Percentiles rank a stretch among this genome's conserved stretches.
Conservation (phyloP, 2,888 invertebrate species). For the Orthosia incerta region DNA sequence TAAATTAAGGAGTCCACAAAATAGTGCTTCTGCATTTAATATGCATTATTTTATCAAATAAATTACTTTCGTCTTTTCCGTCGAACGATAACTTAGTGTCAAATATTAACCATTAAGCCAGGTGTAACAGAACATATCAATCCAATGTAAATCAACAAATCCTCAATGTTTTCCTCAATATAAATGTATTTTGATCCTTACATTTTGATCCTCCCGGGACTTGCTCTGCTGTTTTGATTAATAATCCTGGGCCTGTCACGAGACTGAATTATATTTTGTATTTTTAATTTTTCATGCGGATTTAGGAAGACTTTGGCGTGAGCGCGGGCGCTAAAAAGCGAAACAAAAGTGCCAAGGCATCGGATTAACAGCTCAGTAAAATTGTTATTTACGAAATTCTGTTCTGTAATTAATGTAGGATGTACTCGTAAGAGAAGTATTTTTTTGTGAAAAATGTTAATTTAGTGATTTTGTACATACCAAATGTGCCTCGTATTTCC, state of each 20-base stretch:
- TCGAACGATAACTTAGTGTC: too few species aligned
- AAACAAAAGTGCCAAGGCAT: neutral
- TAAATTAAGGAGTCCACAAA: too few species aligned
- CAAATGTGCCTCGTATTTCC: too few species aligned
- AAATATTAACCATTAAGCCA: too few species aligned
- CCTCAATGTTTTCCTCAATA: slow-evolving; percentile 14
- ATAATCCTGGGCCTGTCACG: slow-evolving; percentile 29
- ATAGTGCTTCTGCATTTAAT: too few species aligned
- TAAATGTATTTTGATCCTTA: slow-evolving; percentile 11
- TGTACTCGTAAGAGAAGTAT: neutral
- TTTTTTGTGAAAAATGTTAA: neutral
- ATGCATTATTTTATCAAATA: too few species aligned
- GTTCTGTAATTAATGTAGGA: neutral
- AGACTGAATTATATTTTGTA: slow-evolving; percentile 12
- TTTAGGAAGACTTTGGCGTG: slow-evolving; percentile 21
- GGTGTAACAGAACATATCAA: neutral
- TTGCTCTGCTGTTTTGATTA: slow-evolving; percentile 25
- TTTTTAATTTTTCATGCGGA: slow-evolving; percentile 33
- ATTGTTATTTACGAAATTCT: slow-evolving; percentile 21
- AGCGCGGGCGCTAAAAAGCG: slow-evolving; percentile 8
- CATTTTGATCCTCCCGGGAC: slow-evolving; percentile 14
- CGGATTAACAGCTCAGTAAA: slow-evolving; percentile 32
- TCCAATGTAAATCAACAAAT: neutral
- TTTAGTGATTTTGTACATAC: too few species aligned
- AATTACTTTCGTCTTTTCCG: too few species aligned